Percentiles rank a stretch among this genome's conserved stretches.
phyloP scores from a whole-genome alignment of 2,113 vertebrate genomes.

The Ageneiosus marmoratus region DNA sequence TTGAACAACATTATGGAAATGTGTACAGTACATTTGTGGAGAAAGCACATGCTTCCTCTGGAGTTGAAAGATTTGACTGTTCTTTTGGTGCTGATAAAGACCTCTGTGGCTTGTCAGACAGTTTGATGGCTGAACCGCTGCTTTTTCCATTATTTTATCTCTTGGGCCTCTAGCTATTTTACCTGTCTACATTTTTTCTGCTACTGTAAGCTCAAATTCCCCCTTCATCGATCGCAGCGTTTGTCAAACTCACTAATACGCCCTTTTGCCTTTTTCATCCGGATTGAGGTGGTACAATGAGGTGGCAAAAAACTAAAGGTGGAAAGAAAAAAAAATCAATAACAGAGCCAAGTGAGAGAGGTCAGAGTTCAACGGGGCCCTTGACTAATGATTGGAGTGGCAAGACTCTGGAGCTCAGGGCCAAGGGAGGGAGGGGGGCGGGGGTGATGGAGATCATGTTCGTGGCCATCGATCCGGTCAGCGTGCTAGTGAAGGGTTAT shows the following conservation, averaged over 20 bases:
- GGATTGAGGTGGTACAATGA: slow-evolving; percentile 76
- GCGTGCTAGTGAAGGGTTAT: slow-evolving; percentile 50
- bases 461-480: slow-evolving; percentile 82
- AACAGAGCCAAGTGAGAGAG: slow-evolving; percentile 76
- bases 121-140: slow-evolving; percentile 50
- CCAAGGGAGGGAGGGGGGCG: slow-evolving; percentile 72
- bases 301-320: slow-evolving; percentile 57
- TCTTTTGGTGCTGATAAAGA: slow-evolving; percentile 26
- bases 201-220: slow-evolving; percentile 76
- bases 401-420: slow-evolving; percentile 76
- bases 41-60: background rate
- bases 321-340: slow-evolving; percentile 81
- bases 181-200: slow-evolving; percentile 66
- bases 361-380: slow-evolving; percentile 88
- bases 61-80: background rate
- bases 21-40: background rate
- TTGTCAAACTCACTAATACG: slow-evolving; percentile 76
- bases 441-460: slow-evolving; percentile 85
- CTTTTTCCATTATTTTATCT: slow-evolving; percentile 70
- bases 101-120: slow-evolving; percentile 17
- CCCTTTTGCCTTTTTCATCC: slow-evolving; percentile 75
- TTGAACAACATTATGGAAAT: background rate
- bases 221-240: slow-evolving; percentile 74
- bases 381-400: slow-evolving; percentile 86
- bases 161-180: slow-evolving; percentile 68